A percentile compares a stretch with the other conserved stretches of the same genome.
Evolutionary conservation across 92 coral and sea anemone genomes (phyloP).

Genomic region (Siderastrea siderea): DNA sequence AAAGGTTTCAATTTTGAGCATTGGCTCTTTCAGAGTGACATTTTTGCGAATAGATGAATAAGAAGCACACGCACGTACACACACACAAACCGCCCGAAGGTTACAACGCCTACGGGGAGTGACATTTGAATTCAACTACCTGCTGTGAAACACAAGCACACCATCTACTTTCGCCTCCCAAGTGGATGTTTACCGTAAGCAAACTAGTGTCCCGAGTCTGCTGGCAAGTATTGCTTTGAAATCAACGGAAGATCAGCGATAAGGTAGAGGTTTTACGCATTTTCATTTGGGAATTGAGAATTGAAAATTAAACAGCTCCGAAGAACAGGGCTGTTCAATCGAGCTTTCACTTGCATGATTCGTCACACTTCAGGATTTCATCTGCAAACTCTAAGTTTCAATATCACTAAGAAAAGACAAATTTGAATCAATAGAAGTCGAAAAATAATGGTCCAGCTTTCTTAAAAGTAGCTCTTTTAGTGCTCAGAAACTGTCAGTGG

Average conservation of each 20-base stretch:
- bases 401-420: too few species aligned
- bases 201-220: neutral
- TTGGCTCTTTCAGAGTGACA: too few species aligned
- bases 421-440: too few species aligned
- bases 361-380: neutral
- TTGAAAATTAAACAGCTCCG: neutral
- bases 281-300: neutral
- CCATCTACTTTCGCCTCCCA: neutral
- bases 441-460: too few species aligned
- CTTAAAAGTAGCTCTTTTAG: too few species aligned
- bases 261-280: neutral
- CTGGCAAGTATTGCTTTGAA: neutral
- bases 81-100: too few species aligned
- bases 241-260: neutral
- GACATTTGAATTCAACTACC: too few species aligned
- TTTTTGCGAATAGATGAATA: too few species aligned
- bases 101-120: too few species aligned
- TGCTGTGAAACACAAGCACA: neutral
- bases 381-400: neutral
- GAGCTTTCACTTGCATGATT: neutral
- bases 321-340: neutral
- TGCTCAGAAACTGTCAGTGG: too few species aligned
- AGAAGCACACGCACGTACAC: too few species aligned
- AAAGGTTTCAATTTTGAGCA: too few species aligned
- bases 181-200: neutral